A percentile compares a stretch with the other conserved stretches of the same genome.
Evolutionary conservation across 1,140 invertebrate species (phyloP).

Genomic region (Artemia franciscana): DNA sequence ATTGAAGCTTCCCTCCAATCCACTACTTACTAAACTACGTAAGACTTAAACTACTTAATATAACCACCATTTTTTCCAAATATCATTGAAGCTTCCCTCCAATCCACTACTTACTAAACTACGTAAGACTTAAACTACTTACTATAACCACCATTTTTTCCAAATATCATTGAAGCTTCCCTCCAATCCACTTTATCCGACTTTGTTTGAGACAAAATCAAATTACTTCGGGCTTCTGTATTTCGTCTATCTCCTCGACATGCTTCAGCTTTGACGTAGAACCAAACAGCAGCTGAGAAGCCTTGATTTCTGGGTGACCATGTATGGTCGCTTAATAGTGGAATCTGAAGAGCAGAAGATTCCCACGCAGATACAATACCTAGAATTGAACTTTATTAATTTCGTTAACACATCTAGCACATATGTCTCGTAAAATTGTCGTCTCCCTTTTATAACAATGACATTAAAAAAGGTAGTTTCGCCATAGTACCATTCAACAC

Average conservation of each 20-base stretch:
- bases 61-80: not conserved
- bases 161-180: conserved; percentile 5
- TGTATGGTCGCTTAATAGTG: conserved; percentile 24
- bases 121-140: not conserved
- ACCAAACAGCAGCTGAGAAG: conserved; percentile 30
- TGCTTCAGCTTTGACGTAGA: conserved; percentile 25
- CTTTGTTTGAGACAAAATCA: not conserved
- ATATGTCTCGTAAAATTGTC: too few species aligned
- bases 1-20: conserved; percentile 6
- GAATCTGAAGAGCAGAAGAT: conserved; percentile 24
- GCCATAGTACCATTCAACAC: too few species aligned
- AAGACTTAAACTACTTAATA: not conserved
- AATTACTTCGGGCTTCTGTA: not conserved
- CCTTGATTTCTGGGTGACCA: conserved; percentile 35
- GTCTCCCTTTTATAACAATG: too few species aligned
- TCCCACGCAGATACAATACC: conserved; percentile 27
- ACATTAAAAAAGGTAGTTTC: too few species aligned
- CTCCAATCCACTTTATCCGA: not conserved
- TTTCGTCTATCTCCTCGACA: conserved; percentile 8
- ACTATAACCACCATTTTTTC: not conserved
- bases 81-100: conserved; percentile 3
- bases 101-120: not conserved
- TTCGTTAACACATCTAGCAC: too few species aligned
- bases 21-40: not conserved
- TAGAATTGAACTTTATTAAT: too few species aligned